phyloP scores from a whole-genome alignment of 2,888 invertebrate genomes.

The Nomada ruficornis region DNA sequence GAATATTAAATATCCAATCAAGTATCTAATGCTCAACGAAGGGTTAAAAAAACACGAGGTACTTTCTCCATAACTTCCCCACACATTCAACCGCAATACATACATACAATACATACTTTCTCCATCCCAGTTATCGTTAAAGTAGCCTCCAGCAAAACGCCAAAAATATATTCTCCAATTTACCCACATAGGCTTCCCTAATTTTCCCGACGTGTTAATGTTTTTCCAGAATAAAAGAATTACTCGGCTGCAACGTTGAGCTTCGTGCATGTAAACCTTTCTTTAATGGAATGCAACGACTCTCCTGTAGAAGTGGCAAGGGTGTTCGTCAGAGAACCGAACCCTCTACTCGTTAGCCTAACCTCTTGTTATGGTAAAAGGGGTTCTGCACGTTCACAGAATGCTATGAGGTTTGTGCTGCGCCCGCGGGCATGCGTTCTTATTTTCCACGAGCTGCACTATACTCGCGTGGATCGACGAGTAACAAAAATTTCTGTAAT shows the following conservation, averaged over 20 bases:
- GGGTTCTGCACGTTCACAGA: conserved; percentile 44
- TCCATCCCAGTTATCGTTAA: no score
- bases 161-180: neutral
- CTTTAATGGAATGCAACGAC: conserved; percentile 36
- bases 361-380: conserved; percentile 66
- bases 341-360: conserved; percentile 51
- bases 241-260: neutral
- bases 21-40: no score
- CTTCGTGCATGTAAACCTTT: conserved; percentile 22
- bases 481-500: conserved; percentile 21
- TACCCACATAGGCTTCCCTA: neutral
- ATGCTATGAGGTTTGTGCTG: conserved; percentile 50
- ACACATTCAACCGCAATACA: no score
- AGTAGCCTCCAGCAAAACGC: no score
- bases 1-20: no score
- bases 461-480: conserved; percentile 13
- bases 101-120: no score
- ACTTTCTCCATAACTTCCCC: no score
- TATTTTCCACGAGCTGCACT: conserved; percentile 30
- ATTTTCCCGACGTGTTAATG: neutral
- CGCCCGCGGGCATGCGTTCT: conserved; percentile 43
- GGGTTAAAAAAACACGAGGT: no score
- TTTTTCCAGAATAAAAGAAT: neutral
- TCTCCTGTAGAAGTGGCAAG: neutral
- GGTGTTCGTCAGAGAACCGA: conserved; percentile 17